phyloP scores from a whole-genome alignment of 1,140 invertebrate species.

The Dendroctonus ponderosae region DNA sequence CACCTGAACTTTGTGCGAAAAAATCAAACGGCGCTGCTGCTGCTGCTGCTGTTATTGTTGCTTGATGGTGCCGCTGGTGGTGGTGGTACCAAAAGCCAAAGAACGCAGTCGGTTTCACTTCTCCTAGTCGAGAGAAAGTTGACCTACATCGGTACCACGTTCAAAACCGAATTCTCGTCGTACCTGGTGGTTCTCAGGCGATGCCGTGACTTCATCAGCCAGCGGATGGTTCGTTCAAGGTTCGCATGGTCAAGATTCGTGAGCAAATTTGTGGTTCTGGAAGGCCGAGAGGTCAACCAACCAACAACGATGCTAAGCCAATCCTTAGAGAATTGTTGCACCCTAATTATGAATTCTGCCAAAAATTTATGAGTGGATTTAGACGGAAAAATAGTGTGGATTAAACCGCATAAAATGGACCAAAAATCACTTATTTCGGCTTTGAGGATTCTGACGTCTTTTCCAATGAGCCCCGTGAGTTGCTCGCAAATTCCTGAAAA shows the following conservation, averaged over 20 bases:
- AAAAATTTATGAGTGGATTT: too few relatives aligned
- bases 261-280: not conserved
- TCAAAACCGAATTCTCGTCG: slow-evolving; percentile 26
- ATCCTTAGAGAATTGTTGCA: too few relatives aligned
- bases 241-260: not conserved
- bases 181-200: not conserved
- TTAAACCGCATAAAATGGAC: too few relatives aligned
- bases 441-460: too few relatives aligned
- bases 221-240: slow-evolving; percentile 1
- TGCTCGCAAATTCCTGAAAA: too few relatives aligned
- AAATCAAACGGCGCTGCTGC: slow-evolving; percentile 39
- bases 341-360: too few relatives aligned
- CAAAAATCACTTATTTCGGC: too few relatives aligned
- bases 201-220: too few relatives aligned
- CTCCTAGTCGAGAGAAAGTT: slow-evolving; percentile 49
- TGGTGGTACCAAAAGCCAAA: slow-evolving; percentile 7
- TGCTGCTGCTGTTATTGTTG: not conserved
- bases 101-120: slow-evolving; percentile 45
- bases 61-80: not conserved
- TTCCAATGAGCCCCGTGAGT: too few relatives aligned
- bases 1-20: slow-evolving; percentile 49
- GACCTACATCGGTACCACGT: slow-evolving; percentile 44
- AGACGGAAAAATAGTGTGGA: too few relatives aligned
- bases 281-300: too few relatives aligned
- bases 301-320: too few relatives aligned